phyloP scores from a whole-genome alignment of 1,140 invertebrate genomes.

The Armadillidium nasatum region DNA sequence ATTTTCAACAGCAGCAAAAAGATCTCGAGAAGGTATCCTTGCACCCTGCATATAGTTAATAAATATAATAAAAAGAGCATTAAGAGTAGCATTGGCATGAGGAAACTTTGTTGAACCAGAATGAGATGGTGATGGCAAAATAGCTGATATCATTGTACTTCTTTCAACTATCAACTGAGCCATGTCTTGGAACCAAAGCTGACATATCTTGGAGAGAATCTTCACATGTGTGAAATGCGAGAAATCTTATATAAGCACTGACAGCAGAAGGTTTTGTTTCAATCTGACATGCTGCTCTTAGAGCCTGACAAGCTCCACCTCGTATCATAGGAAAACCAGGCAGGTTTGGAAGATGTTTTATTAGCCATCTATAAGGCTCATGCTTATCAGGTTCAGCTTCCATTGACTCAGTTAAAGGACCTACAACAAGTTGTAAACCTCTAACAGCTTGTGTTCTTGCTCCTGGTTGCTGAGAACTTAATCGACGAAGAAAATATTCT shows the following conservation, averaged over 20 bases:
- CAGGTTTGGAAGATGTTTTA: constrained; percentile 59
- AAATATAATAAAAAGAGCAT: constrained; percentile 72
- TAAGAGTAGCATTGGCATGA: constrained; percentile 60
- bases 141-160: constrained; percentile 76
- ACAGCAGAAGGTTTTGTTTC: constrained; percentile 80
- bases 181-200: constrained; percentile 62
- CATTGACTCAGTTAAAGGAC: constrained; percentile 49
- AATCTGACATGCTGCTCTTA: constrained; percentile 79
- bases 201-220: constrained; percentile 57
- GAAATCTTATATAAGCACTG: constrained; percentile 82
- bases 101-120: constrained; percentile 45
- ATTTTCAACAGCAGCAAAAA: constrained; percentile 62
- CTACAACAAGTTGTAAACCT: constrained; percentile 63
- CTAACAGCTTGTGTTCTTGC: constrained; percentile 71
- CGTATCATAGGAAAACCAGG: constrained; percentile 50
- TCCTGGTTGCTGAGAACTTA: constrained; percentile 73
- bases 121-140: constrained; percentile 61
- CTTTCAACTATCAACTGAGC: constrained; percentile 88
- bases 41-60: constrained; percentile 69
- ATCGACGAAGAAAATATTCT: constrained; percentile 82
- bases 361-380: constrained; percentile 62
- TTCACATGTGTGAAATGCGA: constrained; percentile 66
- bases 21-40: constrained; percentile 40
- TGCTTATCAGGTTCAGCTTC: constrained; percentile 48
- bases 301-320: constrained; percentile 52